Percentiles rank a stretch among this genome's conserved stretches.
These are phyloP conservation scores for Hermaeophaga mercurialis DNA, from an alignment of 2,888 invertebrate genomes.

Conservation along the genomic window DNA sequence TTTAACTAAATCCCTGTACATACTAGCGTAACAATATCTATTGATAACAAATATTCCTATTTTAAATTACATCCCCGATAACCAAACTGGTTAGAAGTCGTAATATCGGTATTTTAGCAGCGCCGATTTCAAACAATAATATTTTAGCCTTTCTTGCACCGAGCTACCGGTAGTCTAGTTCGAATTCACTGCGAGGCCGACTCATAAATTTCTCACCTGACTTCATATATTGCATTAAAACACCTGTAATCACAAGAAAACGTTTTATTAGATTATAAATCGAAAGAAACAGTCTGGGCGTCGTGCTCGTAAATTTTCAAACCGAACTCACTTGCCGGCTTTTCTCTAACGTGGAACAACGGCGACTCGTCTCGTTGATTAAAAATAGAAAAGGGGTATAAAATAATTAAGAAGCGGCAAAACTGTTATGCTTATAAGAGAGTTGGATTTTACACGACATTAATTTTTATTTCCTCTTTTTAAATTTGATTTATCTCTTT, in stretches of 20 bases:
- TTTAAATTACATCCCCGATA: too few relatives aligned
- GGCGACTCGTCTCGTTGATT: not conserved
- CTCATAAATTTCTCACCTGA: conserved; percentile 24
- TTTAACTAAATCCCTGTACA: too few relatives aligned
- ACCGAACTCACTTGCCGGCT: conserved; percentile 23
- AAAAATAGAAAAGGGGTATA: too few relatives aligned
- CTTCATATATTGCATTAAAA: conserved; percentile 30
- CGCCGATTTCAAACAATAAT: not conserved
- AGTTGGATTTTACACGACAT: too few relatives aligned
- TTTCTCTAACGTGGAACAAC: conserved; percentile 9
- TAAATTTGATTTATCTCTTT: too few relatives aligned
- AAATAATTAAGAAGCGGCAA: too few relatives aligned
- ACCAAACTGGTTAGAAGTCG: too few relatives aligned
- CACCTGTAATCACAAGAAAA: conserved; percentile 34
- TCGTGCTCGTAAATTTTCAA: conserved; percentile 28
- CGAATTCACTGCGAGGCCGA: not conserved
- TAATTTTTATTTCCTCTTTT: too few relatives aligned
- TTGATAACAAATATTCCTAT: too few relatives aligned
- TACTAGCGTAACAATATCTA: too few relatives aligned
- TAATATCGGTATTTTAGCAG: too few relatives aligned
- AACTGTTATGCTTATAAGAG: too few relatives aligned
- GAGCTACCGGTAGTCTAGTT: not conserved
- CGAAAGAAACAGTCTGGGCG: conserved; percentile 30
- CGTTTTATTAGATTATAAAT: conserved; percentile 34
- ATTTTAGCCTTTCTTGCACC: not conserved